phyloP scores from a whole-genome alignment of 2,797 vertebrate species.

The Carcharodon carcharias region DNA sequence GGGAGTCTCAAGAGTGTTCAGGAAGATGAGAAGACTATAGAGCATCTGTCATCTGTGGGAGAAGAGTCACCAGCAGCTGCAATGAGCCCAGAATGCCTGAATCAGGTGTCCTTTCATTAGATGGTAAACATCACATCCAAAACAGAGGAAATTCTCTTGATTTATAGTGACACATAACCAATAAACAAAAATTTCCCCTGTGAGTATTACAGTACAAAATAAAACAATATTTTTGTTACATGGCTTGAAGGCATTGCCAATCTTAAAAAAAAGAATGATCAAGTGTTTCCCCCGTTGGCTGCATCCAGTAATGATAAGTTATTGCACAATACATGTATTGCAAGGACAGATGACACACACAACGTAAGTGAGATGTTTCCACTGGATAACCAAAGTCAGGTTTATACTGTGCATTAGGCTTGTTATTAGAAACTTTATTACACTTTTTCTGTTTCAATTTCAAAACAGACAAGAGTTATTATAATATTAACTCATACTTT shows the following conservation, averaged over 20 bases:
- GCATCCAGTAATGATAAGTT: conserved; percentile 27
- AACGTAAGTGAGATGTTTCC: neutral
- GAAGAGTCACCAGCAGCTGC: conserved; percentile 9
- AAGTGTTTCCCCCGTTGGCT: neutral
- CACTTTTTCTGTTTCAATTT: neutral
- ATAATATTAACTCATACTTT: conserved; percentile 15
- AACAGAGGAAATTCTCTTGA: conserved; percentile 3
- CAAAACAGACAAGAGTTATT: conserved; percentile 7
- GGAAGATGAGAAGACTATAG: neutral
- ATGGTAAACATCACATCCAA: neutral
- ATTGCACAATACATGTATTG: conserved; percentile 8
- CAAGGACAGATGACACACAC: neutral
- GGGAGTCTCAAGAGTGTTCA: neutral
- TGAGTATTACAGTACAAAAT: conserved; percentile 22
- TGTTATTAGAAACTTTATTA: conserved; percentile 17
- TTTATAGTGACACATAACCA: conserved; percentile 35
- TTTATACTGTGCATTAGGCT: conserved; percentile 7
- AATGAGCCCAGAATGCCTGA: neutral
- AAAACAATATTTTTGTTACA: conserved; percentile 36
- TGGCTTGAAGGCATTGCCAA: conserved; percentile 28
- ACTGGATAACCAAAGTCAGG: neutral
- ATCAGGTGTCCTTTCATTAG: conserved; percentile 15
- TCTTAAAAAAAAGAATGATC: conserved; percentile 33
- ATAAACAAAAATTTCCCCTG: conserved; percentile 33
- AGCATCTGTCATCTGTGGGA: neutral